Conservation (phyloP, 1,140 invertebrate species). For the Hetaerina americana region DNA sequence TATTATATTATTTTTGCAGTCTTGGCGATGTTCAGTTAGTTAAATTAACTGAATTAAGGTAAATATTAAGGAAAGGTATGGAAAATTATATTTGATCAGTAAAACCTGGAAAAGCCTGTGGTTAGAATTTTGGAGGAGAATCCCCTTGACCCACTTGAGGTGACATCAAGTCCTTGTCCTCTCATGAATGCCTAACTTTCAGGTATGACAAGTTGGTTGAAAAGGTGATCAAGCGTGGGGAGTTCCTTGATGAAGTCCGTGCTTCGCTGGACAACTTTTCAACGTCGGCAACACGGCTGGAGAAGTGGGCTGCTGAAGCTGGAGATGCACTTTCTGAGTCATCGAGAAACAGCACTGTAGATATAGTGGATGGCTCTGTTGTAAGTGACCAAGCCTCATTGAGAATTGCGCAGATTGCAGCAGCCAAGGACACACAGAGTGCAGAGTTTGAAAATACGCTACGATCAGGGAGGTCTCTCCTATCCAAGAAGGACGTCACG, state of each 20-base stretch:
- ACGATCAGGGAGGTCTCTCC: conserved; percentile 62
- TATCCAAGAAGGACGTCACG: conserved; percentile 80
- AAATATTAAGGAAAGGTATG: no score
- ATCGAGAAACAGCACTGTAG: neutral
- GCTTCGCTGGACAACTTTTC: conserved; percentile 55
- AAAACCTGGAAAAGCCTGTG: no score
- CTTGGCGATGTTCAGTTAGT: no score
- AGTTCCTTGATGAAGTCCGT: conserved; percentile 70
- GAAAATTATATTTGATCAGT: no score
- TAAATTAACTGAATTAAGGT: no score
- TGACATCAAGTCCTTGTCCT: neutral
- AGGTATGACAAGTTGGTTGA: conserved; percentile 77
- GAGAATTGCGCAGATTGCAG: neutral
- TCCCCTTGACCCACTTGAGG: no score
- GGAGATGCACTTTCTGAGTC: neutral
- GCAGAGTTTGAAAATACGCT: conserved; percentile 62
- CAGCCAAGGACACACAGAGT: conserved; percentile 32
- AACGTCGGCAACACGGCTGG: conserved; percentile 49
- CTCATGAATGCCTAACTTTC: conserved; percentile 20
- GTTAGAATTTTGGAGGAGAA: no score
- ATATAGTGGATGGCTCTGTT: neutral
- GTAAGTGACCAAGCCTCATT: neutral
- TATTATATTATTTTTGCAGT: no score
- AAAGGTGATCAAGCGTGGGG: conserved; percentile 58
- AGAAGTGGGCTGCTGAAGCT: conserved; percentile 39